Base-by-base conservation (phyloP, 2,113 vertebrate species). In the Oxyruncus cristatus region DNA sequence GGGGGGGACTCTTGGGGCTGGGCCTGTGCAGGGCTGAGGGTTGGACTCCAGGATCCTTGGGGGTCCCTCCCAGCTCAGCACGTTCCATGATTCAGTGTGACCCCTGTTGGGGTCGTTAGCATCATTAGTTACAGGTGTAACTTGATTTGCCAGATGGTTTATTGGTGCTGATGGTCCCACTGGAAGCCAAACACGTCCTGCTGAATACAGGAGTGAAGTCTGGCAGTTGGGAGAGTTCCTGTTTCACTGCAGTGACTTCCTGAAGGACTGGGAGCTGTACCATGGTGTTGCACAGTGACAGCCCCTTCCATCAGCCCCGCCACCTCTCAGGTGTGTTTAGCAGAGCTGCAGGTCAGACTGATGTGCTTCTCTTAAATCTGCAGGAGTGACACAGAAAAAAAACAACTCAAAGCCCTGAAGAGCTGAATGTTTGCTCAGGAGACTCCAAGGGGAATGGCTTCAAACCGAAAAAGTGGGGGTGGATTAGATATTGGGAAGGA, bases 31-130 rank as follows among this genome's bases (percentile, higher is more conserved):
- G 70, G 77, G 50, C 8, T 15, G 9, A 18, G 52, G 4, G 16
- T 2, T 59, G 68, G 1, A 1, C 6, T 66, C 16, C 12, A 0
- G 13, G 37, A 13, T 28, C 15, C 22, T 1, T 67, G 44, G 0
- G 44, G 12, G 28, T n/a, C 28, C 30, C 62, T 41, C 39, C 20
- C 78, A 59, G 61, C 59, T n/a, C 37, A 53, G 46, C 23, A n/a
- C 59, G 17, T 49, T 21, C 55, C 15, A 2, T 53, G 70, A 26
- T 13, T 53, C 78, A 53, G 33, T 55, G 7, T 39, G 70, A n/a
- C 77, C 52, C 39, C 12, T 82, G 39, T 15, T 88, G 2, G 11
- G 46, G 37, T 44, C 18, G 73, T 37, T 94, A 77, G 52, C 32
- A 9, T 41, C 3, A 1, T 55, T 32, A 24, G 21, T 56, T 56